A percentile compares a stretch with the other conserved stretches of the same genome.
These are phyloP conservation scores for Bombus breviceps DNA, from an alignment of 1,140 invertebrate species.

Conservation along the genomic window DNA sequence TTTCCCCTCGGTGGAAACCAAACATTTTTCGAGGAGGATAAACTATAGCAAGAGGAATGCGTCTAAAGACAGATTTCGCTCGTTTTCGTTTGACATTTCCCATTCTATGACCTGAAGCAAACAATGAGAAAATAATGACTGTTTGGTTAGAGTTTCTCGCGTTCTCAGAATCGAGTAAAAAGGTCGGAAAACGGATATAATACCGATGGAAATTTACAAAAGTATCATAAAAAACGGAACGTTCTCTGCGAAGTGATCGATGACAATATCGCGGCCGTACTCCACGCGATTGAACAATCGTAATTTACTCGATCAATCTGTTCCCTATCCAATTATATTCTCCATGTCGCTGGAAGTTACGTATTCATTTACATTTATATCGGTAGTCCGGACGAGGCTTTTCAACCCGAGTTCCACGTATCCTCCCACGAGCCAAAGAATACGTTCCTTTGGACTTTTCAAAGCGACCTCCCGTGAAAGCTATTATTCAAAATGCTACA, in stretches of 20 bases:
- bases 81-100: neutral
- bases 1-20: neutral
- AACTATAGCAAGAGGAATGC: no score
- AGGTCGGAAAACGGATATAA: no score
- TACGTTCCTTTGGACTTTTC: neutral
- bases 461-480: neutral
- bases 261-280: neutral
- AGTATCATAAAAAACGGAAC: neutral
- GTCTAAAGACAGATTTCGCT: no score
- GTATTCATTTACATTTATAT: constrained; percentile 43
- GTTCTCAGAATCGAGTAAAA: neutral
- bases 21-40: no score
- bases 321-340: constrained; percentile 8
- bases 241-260: neutral
- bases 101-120: neutral
- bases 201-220: neutral
- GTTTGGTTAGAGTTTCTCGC: neutral
- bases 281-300: neutral
- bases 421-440: neutral
- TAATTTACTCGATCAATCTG: constrained; percentile 24
- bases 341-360: neutral
- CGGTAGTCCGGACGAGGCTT: neutral
- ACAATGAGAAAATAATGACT: neutral
- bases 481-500: neutral
- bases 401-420: neutral